Base-by-base conservation (phyloP, 1,140 invertebrate species). In the Sinella curviseta region DNA sequence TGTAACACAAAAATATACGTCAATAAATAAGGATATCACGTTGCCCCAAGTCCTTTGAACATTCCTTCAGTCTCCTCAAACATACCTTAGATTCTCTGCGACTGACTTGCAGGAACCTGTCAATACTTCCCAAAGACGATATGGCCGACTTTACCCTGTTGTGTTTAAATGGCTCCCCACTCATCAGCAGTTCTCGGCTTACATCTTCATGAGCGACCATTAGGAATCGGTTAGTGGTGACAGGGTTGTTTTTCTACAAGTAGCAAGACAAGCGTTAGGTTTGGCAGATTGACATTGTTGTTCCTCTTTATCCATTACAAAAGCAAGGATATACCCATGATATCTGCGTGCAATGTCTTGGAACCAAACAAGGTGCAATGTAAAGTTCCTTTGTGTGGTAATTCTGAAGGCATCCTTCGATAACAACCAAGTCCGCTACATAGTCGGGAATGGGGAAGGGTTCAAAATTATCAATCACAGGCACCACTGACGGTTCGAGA, bases 321-420 rank as follows among this genome's bases (percentile, higher is more conserved):
- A 12, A 48, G 39, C 20, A 20, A 12, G 8, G 20, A 48, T 20
- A 48, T 31, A 70, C 65, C 65, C 26, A 70, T 70, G 65, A 31
- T 4, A 70, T 30, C 4, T 70, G 31, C 12, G 65, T 65, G 26
- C 76, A 77, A 24, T 74, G 26, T 67, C 74, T 67, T 0, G 81
- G 78, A 24, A 82, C 35, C 17, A 80, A 24, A 48, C 67, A 78
- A 0, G 81, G 81, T n/a, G 81, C 81, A 12, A 74, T 78, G 60
- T 48, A 82, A 3, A 76, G 31, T 73, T 78, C 78, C 17, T 80
- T 78, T 17, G 54, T 76, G 4, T 78, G 54, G 24, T 1, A 65
- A 33, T 82, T 77, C 28, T 74, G 54, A 31, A 82, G 34, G 33
- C 74, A 67, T 1, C 81, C 81, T 39, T 80, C 70, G 34, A 82